Evolutionary conservation across 2,797 vertebrate genomes (phyloP).

Genomic region (Acipenser transmontanus): DNA sequence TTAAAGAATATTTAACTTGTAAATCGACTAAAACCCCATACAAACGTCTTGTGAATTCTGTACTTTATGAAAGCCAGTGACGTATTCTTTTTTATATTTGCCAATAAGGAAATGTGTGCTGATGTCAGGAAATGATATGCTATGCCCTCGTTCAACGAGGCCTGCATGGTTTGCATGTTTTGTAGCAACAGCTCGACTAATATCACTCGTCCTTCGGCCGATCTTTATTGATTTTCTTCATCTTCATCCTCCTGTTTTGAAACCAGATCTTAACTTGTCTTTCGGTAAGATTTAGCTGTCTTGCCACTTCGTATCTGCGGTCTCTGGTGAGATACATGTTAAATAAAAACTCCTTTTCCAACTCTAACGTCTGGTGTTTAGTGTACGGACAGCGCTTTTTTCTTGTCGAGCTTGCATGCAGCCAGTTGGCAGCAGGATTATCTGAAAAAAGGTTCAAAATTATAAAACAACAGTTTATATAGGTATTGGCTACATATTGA

Average conservation of each 20-base stretch:
- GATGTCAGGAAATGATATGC: too few relatives aligned
- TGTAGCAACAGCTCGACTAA: not conserved
- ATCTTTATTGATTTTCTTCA: constrained; percentile 98
- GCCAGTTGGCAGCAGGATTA: constrained; percentile 92
- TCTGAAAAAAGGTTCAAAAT: constrained; percentile 57
- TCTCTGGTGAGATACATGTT: constrained; percentile 98
- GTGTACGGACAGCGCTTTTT: constrained; percentile 96
- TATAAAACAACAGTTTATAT: constrained; percentile 35
- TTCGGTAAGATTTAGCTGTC: constrained; percentile 88
- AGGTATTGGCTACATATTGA: constrained; percentile 31
- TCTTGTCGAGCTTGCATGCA: constrained; percentile 89
- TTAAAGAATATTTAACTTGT: too few relatives aligned
- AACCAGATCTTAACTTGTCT: constrained; percentile 99
- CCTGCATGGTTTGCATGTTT: too few relatives aligned
- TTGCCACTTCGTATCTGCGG: constrained; percentile 91
- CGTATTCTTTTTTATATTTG: too few relatives aligned
- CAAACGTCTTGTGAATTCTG: too few relatives aligned
- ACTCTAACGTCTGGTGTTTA: constrained; percentile 91
- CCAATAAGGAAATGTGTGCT: too few relatives aligned
- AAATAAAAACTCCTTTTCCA: constrained; percentile 97
- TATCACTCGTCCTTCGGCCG: constrained; percentile 77
- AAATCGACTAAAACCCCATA: too few relatives aligned
- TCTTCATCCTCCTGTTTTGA: constrained; percentile 98
- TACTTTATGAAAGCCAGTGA: too few relatives aligned
- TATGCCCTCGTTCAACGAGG: too few relatives aligned